Evolutionary conservation across 2,888 invertebrate species (phyloP).

Genomic region (Sinodicranocentrus sp.): DNA sequence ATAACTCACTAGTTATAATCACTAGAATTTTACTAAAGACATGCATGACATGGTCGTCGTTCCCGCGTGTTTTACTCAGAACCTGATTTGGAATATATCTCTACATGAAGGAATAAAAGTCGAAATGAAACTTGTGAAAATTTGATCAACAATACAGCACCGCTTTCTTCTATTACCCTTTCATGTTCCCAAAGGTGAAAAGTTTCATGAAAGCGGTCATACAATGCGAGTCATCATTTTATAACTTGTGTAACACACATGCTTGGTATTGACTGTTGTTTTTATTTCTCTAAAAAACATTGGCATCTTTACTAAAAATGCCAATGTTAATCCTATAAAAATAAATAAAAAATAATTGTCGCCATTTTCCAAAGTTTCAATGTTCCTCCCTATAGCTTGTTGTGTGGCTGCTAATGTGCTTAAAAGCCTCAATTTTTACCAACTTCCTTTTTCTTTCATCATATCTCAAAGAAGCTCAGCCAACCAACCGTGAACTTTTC

Average conservation of each 20-base stretch:
- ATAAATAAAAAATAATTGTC: background rate
- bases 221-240: too few relatives aligned
- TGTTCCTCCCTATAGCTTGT: background rate
- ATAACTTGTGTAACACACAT: too few relatives aligned
- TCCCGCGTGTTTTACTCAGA: too few relatives aligned
- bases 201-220: too few relatives aligned
- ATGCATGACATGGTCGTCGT: too few relatives aligned
- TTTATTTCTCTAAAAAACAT: background rate
- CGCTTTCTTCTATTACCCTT: background rate
- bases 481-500: conserved; percentile 8
- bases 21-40: too few relatives aligned
- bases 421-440: conserved; percentile 44
- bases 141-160: background rate
- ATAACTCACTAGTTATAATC: too few relatives aligned
- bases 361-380: background rate
- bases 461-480: background rate
- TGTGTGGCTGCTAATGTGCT: conserved; percentile 36
- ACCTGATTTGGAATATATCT: background rate
- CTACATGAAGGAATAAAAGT: background rate
- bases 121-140: background rate
- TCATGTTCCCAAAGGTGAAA: too few relatives aligned
- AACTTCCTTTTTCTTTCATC: background rate
- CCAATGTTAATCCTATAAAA: background rate
- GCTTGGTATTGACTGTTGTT: background rate
- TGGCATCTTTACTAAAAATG: background rate